Percentiles rank a stretch among this genome's conserved stretches.
These are phyloP conservation scores for Anguilla japonica DNA, from an alignment of 2,113 vertebrate species.

Conservation along the genomic window DNA sequence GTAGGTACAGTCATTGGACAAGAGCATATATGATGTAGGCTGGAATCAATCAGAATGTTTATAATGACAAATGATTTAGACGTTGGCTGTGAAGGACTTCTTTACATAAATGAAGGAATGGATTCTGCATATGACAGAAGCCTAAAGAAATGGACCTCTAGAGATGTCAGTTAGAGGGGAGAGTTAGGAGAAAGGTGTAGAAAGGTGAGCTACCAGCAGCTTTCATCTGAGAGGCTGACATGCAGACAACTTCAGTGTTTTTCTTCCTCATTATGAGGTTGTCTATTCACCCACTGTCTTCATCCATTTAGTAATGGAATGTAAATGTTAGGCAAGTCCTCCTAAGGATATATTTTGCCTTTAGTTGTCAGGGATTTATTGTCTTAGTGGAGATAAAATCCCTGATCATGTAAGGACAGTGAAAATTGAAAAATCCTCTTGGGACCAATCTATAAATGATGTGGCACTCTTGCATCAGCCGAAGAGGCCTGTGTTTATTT, in stretches of 20 bases:
- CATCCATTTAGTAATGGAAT: not conserved
- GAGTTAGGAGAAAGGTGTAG: not conserved
- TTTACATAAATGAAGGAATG: not conserved
- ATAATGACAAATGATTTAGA: not conserved
- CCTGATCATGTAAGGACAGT: not conserved
- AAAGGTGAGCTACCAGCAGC: not conserved
- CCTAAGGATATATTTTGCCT: not conserved
- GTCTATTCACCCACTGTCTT: not conserved
- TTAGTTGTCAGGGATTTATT: not conserved
- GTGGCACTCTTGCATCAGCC: not conserved
- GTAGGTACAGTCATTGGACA: not conserved
- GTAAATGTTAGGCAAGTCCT: not conserved
- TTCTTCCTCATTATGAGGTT: not conserved
- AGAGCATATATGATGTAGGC: not conserved
- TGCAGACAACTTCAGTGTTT: not conserved
- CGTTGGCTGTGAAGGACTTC: not conserved
- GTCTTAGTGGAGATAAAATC: not conserved
- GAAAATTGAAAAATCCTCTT: not conserved
- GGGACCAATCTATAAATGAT: not conserved
- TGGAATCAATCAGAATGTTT: not conserved
- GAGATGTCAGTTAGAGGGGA: not conserved
- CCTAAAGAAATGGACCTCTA: not conserved
- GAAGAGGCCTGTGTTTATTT: not conserved
- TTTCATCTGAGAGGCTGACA: not conserved
- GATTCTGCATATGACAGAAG: slow-evolving; percentile 1